A percentile compares a stretch with the other conserved stretches of the same genome.
Conservation (phyloP, 2,113 vertebrate species). For the Cervus canadensis region DNA sequence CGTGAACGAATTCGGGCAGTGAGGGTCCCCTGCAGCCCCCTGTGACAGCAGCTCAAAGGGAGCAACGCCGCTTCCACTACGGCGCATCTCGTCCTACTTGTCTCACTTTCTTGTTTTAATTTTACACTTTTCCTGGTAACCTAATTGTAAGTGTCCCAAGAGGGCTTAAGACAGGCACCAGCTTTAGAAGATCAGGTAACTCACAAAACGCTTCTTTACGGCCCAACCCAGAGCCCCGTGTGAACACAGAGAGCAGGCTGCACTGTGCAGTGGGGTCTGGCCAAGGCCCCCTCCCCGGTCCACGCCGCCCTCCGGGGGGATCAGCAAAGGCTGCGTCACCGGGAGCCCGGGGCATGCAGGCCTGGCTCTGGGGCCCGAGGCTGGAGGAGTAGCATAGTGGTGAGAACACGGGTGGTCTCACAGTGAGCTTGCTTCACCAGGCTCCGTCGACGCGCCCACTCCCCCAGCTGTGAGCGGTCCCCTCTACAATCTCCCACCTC, state of each 20-base stretch:
- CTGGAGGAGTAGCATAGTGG: neutral
- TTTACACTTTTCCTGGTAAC: conserved; percentile 68
- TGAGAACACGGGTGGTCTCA: neutral
- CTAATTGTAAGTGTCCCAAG: conserved; percentile 71
- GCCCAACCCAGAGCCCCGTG: neutral
- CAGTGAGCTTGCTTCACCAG: neutral
- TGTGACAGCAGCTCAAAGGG: neutral
- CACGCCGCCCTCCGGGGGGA: neutral
- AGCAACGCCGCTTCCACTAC: conserved; percentile 53
- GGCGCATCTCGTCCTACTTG: conserved; percentile 80
- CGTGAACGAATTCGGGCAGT: neutral
- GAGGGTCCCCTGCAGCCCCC: neutral
- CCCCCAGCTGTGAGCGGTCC: neutral
- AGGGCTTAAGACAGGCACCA: conserved; percentile 18
- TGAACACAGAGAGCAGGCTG: neutral
- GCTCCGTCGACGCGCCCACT: neutral
- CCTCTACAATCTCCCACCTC: neutral
- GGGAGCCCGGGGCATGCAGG: neutral
- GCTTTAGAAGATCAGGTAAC: neutral
- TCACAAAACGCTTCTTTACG: neutral
- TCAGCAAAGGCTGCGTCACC: neutral
- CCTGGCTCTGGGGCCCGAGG: neutral
- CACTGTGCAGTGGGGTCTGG: neutral
- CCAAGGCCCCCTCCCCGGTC: neutral
- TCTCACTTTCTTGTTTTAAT: conserved; percentile 63